phyloP scores from a whole-genome alignment of 2,888 invertebrate genomes.

The Scelioninae gen. 1 region DNA sequence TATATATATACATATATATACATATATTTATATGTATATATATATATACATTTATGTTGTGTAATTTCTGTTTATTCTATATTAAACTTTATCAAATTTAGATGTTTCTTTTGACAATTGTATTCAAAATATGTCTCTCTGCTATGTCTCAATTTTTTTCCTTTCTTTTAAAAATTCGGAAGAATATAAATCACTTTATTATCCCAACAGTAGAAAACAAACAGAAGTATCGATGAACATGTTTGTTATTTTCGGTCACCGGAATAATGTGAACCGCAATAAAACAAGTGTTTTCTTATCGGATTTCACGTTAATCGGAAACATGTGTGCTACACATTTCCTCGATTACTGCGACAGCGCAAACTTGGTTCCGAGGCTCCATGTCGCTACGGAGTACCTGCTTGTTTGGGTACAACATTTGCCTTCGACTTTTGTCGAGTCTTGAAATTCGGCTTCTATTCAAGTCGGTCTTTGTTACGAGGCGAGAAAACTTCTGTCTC shows the following conservation, averaged over 20 bases:
- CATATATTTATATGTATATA: no score
- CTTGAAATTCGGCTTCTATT: slow-evolving; percentile 38
- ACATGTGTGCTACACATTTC: slow-evolving; percentile 50
- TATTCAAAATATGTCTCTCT: no score
- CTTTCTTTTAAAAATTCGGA: no score
- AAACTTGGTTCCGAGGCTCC: background rate
- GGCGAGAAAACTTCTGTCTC: slow-evolving; percentile 52
- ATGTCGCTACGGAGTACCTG: slow-evolving; percentile 43
- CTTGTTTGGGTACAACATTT: slow-evolving; percentile 52
- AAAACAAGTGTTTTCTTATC: slow-evolving; percentile 55
- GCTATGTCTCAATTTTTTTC: no score
- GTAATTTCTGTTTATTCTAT: no score
- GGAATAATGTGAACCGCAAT: slow-evolving; percentile 15
- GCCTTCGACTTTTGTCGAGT: slow-evolving; percentile 15
- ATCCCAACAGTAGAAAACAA: background rate
- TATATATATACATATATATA: no score
- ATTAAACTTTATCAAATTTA: no score
- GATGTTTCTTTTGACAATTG: no score
- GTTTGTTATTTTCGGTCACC: slow-evolving; percentile 31
- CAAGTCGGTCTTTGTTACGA: slow-evolving; percentile 37
- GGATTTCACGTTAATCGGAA: slow-evolving; percentile 25
- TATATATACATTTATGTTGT: no score
- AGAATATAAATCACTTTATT: no score
- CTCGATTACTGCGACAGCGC: slow-evolving; percentile 10
- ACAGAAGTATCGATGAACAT: slow-evolving; percentile 19